Evolutionary conservation across 2,888 invertebrate genomes (phyloP).

Genomic region (Cryptocheilus praepositus): DNA sequence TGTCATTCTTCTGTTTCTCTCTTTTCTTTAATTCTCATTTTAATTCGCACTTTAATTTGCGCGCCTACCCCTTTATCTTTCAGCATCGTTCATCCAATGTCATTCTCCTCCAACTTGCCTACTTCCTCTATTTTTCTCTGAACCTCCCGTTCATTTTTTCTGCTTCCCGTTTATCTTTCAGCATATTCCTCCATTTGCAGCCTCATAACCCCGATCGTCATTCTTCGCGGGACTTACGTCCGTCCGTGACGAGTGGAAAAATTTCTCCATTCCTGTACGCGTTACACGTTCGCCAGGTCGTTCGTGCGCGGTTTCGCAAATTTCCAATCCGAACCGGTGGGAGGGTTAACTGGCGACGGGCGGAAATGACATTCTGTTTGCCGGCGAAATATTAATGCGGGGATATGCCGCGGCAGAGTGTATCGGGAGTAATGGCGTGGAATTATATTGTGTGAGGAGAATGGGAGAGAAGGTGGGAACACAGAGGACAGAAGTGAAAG

Average conservation of each 20-base stretch:
- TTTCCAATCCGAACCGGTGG: neutral
- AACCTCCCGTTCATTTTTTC: neutral
- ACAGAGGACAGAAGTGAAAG: neutral
- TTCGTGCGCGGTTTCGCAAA: conserved; percentile 23
- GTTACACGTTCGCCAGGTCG: conserved; percentile 22
- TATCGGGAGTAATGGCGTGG: too few species aligned
- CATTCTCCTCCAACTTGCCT: too few species aligned
- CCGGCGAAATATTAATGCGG: neutral
- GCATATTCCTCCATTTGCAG: neutral
- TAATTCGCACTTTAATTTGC: too few species aligned
- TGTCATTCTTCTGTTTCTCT: too few species aligned
- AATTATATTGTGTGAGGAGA: neutral
- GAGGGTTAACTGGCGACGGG: neutral
- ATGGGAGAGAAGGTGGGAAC: neutral
- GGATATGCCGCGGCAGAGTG: neutral
- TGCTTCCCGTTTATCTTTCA: neutral
- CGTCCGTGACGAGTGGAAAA: conserved; percentile 9
- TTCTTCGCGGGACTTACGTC: conserved; percentile 2
- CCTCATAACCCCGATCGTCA: conserved; percentile 28
- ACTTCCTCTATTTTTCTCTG: too few species aligned
- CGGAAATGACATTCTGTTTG: conserved; percentile 5
- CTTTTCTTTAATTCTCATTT: too few species aligned
- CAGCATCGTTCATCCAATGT: too few species aligned
- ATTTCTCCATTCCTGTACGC: conserved; percentile 28
- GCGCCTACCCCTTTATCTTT: too few species aligned